These are phyloP conservation scores for Drosophila borealis DNA, from an alignment of 2,888 invertebrate genomes.

Conservation along the genomic window DNA sequence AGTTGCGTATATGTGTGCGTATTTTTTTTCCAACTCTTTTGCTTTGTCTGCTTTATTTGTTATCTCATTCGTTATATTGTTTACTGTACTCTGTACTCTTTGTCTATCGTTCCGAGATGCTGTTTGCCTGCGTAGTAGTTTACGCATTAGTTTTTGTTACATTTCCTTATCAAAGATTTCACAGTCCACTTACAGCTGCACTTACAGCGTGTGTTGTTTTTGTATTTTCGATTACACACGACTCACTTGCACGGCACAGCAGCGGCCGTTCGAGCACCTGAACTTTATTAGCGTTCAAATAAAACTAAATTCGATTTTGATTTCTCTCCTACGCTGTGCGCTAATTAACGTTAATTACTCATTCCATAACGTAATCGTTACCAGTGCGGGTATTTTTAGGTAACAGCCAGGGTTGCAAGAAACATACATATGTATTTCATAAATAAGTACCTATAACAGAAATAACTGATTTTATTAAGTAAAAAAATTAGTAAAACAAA, in stretches of 20 bases:
- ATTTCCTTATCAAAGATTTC: constrained; percentile 58
- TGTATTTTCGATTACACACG: constrained; percentile 4
- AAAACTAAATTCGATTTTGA: constrained; percentile 68
- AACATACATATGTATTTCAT: not conserved
- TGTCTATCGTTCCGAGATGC: constrained; percentile 54
- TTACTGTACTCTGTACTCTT: constrained; percentile 64
- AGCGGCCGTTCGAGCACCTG: constrained; percentile 36
- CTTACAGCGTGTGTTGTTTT: constrained; percentile 21
- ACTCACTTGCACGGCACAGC: constrained; percentile 12
- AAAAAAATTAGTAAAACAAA: not conserved
- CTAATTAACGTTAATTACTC: constrained; percentile 72
- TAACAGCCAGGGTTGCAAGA: constrained; percentile 25
- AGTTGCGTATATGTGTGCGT: constrained; percentile 2
- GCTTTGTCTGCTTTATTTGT: constrained; percentile 66
- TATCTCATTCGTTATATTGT: constrained; percentile 60
- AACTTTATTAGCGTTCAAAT: constrained; percentile 59
- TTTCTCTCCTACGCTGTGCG: constrained; percentile 57
- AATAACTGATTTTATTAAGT: not conserved
- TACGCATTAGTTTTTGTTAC: constrained; percentile 41
- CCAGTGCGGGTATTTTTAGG: constrained; percentile 9
- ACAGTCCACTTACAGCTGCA: constrained; percentile 56
- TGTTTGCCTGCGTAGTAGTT: constrained; percentile 47
- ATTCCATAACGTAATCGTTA: constrained; percentile 12
- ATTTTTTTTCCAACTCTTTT: constrained; percentile 65
- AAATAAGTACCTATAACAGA: not conserved